A percentile compares a stretch with the other conserved stretches of the same genome.
Evolutionary conservation across 2,113 vertebrate species (phyloP).

Genomic region (Myrmophylax atrothorax): DNA sequence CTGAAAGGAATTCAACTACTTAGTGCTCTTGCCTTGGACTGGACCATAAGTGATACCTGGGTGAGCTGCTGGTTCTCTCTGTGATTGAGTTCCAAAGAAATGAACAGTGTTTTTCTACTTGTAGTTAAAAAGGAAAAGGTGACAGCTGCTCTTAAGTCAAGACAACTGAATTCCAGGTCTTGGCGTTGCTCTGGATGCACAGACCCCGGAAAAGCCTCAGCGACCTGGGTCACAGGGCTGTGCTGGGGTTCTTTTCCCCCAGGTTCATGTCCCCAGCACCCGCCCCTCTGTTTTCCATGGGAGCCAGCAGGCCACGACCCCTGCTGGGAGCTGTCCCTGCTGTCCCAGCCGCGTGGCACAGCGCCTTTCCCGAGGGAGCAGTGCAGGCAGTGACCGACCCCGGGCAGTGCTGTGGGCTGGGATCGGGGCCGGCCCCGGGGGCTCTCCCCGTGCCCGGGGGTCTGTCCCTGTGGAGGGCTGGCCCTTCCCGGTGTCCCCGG

Average conservation of each 20-base stretch:
- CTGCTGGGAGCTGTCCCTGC: fast-evolving
- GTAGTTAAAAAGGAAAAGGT: not conserved
- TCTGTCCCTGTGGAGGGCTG: too few species aligned
- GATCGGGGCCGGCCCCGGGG: too few species aligned
- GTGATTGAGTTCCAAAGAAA: fast-evolving
- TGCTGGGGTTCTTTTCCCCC: fast-evolving
- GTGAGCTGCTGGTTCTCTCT: not conserved
- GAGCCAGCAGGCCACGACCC: fast-evolving
- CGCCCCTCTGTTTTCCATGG: fast-evolving
- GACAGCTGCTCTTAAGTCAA: not conserved
- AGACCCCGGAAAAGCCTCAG: fast-evolving
- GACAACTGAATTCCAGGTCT: fast-evolving
- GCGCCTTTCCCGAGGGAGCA: too few species aligned
- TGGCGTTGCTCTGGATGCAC: fast-evolving
- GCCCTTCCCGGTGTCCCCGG: too few species aligned
- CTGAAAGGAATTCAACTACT: fast-evolving
- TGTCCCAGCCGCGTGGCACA: not conserved
- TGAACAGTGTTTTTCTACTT: not conserved
- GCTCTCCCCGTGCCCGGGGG: too few species aligned
- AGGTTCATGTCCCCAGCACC: fast-evolving
- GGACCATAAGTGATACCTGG: fast-evolving
- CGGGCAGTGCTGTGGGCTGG: too few species aligned
- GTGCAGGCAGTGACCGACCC: too few species aligned
- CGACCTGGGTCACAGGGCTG: fast-evolving
- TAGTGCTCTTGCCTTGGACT: fast-evolving